Evolutionary conservation across 2,113 vertebrate species (phyloP).

Genomic region (Poeciliopsis retropinna): DNA sequence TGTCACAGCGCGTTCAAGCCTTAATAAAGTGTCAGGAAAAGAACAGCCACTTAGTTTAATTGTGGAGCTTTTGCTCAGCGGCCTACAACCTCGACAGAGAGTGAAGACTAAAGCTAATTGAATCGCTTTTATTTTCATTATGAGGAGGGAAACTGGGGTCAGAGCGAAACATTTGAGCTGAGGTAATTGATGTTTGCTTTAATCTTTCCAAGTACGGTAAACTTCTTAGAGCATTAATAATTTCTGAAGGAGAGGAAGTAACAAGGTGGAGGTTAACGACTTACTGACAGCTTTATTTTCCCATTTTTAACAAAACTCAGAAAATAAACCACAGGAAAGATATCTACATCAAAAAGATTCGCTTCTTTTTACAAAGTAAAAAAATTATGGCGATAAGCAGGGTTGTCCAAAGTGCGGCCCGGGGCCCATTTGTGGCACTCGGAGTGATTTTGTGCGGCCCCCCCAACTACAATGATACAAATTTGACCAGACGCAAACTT

Average conservation of each 20-base stretch:
- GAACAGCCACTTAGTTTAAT: slow-evolving; percentile 23
- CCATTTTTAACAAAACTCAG: no score
- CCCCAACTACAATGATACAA: no score
- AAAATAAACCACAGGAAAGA: no score
- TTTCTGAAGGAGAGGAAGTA: neutral
- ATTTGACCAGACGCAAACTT: no score
- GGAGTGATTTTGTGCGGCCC: no score
- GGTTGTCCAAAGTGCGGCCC: no score
- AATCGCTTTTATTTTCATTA: neutral
- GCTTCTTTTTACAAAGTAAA: no score
- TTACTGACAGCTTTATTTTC: no score
- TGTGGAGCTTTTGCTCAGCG: neutral
- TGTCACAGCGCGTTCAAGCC: slow-evolving; percentile 10
- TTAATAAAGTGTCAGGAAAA: slow-evolving; percentile 19
- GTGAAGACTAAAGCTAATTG: slow-evolving; percentile 13
- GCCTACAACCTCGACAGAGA: neutral
- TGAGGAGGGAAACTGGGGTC: neutral
- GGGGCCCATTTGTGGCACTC: no score
- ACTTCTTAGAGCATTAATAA: neutral
- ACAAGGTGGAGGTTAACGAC: no score
- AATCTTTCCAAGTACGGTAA: neutral
- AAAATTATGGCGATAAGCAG: no score
- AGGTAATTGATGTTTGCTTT: neutral
- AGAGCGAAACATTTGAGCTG: neutral
- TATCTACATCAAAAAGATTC: no score